Evolutionary conservation across 2,888 invertebrate genomes (phyloP).

Genomic region (Chrysomela aeneicollis): DNA sequence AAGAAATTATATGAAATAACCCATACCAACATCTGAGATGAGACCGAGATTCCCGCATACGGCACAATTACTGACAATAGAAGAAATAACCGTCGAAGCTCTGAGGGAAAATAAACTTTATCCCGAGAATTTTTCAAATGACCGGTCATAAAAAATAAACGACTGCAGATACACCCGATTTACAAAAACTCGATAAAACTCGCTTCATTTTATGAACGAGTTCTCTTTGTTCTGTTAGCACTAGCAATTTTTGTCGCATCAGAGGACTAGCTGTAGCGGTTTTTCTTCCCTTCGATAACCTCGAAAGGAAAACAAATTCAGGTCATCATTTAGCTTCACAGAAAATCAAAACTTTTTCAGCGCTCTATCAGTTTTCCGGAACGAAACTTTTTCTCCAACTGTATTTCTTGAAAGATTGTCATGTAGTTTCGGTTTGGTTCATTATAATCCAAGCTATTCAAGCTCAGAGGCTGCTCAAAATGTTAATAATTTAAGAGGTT

Average conservation of each 20-base stretch:
- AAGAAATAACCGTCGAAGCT: slow-evolving; percentile 7
- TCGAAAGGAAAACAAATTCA: slow-evolving; percentile 24
- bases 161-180: slow-evolving; percentile 31
- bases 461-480: neutral
- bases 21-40: neutral
- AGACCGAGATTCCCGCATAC: slow-evolving; percentile 3
- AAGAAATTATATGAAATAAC: neutral
- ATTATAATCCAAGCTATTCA: neutral
- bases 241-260: slow-evolving; percentile 27
- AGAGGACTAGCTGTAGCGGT: slow-evolving; percentile 24
- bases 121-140: slow-evolving; percentile 24
- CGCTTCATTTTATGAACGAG: slow-evolving; percentile 31
- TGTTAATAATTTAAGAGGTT: neutral
- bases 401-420: no score
- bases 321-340: slow-evolving; percentile 14
- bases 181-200: slow-evolving; percentile 30
- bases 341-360: neutral
- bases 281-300: slow-evolving; percentile 28
- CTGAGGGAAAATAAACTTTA: slow-evolving; percentile 22
- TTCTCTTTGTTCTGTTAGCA: slow-evolving; percentile 25
- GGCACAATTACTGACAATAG: slow-evolving; percentile 11
- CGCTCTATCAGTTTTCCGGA: neutral
- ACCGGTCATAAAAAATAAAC: slow-evolving; percentile 29
- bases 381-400: neutral
- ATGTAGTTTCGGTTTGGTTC: neutral